A percentile compares a stretch with the other conserved stretches of the same genome.
These are phyloP conservation scores for Cynodonichthys magdalenae DNA, from an alignment of 2,797 vertebrate species.

Conservation along the genomic window DNA sequence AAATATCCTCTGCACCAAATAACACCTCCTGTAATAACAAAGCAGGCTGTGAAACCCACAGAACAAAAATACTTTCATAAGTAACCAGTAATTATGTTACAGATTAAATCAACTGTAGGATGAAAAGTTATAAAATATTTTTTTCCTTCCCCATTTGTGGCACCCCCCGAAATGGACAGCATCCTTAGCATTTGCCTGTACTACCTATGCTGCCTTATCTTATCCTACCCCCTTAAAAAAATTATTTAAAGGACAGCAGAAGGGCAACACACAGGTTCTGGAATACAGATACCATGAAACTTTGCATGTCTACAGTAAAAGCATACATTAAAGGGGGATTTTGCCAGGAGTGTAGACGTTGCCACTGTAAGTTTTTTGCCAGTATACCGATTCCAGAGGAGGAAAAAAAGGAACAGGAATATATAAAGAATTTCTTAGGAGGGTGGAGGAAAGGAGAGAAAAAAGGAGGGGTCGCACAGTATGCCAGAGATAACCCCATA, in stretches of 20 bases:
- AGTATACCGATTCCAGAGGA: slow-evolving; percentile 83
- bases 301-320: slow-evolving; percentile 73
- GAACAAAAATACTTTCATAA: no score
- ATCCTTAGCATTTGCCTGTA: no score
- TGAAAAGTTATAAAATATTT: no score
- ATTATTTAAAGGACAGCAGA: slow-evolving; percentile 58
- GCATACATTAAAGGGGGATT: slow-evolving; percentile 36
- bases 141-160: no score
- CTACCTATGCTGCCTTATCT: no score
- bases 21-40: no score
- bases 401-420: slow-evolving; percentile 32
- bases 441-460: slow-evolving; percentile 38
- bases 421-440: slow-evolving; percentile 32
- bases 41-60: no score
- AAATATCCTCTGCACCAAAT: no score
- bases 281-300: slow-evolving; percentile 84
- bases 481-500: slow-evolving; percentile 63
- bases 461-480: slow-evolving; percentile 46
- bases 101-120: no score
- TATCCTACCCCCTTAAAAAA: not conserved
- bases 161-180: no score
- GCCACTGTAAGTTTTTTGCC: slow-evolving; percentile 72
- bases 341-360: slow-evolving; percentile 45
- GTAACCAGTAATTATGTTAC: no score
- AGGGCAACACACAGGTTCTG: slow-evolving; percentile 73